Conservation (phyloP, 30 jellyfish, hydroid and myxozoan genomes). For the Cassiopea andromeda region DNA sequence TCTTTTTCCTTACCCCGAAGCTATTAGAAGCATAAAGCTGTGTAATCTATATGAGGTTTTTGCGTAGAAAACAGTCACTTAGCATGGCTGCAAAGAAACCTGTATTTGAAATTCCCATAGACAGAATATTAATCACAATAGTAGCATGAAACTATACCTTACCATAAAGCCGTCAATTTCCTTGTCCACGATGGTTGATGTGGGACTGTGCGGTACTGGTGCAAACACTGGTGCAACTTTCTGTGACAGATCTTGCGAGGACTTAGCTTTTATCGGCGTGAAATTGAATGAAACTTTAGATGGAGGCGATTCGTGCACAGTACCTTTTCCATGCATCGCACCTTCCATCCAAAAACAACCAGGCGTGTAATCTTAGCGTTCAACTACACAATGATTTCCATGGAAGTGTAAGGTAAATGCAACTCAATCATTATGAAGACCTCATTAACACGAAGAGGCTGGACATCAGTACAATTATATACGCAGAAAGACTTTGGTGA, state of each 20-base stretch:
- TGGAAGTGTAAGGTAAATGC: neutral
- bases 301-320: slow-evolving; percentile 14
- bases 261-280: slow-evolving; percentile 57
- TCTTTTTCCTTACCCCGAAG: no score
- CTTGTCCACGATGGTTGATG: slow-evolving; percentile 17
- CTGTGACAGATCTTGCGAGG: slow-evolving; percentile 60
- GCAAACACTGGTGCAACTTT: slow-evolving; percentile 62
- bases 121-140: neutral
- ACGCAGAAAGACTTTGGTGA: neutral
- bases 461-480: neutral
- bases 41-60: no score
- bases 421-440: neutral
- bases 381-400: neutral
- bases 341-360: slow-evolving; percentile 10
- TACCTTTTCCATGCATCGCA: slow-evolving; percentile 17
- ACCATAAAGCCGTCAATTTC: neutral
- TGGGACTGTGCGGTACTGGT: slow-evolving; percentile 49
- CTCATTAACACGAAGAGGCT: neutral
- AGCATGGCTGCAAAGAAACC: no score
- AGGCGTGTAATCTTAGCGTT: no score
- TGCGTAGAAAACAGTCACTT: no score
- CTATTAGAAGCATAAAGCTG: no score
- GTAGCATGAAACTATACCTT: neutral
- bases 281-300: slow-evolving; percentile 54
- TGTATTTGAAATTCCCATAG: no score